Evolutionary conservation across 2,888 invertebrate genomes (phyloP).

Genomic region (Teleogryllus oceanicus): DNA sequence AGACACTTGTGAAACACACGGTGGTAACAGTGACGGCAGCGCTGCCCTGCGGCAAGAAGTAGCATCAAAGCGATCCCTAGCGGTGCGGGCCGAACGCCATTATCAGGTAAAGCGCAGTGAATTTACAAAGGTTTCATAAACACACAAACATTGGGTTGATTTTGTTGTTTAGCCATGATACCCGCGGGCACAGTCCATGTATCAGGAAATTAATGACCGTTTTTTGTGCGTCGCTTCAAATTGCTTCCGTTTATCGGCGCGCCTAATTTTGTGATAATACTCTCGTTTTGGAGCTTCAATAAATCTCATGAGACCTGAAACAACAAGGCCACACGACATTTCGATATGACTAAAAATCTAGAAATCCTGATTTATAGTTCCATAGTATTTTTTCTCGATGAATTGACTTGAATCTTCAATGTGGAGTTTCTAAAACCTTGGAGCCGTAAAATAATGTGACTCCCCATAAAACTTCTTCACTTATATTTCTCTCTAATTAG

Average conservation of each 20-base stretch:
- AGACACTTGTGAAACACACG: too few relatives aligned
- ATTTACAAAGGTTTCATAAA: slow-evolving; percentile 11
- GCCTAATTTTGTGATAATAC: not conserved
- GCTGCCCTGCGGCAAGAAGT: too few relatives aligned
- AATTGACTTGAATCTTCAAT: too few relatives aligned
- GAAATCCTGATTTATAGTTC: too few relatives aligned
- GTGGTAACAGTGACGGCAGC: too few relatives aligned
- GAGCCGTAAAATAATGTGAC: too few relatives aligned
- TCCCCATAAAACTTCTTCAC: too few relatives aligned
- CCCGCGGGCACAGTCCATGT: not conserved
- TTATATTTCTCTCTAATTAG: too few relatives aligned
- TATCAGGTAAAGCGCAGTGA: not conserved
- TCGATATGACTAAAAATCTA: too few relatives aligned
- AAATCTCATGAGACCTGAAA: not conserved
- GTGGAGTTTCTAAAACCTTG: too few relatives aligned
- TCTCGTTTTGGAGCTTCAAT: not conserved
- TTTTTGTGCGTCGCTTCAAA: not conserved
- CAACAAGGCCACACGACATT: too few relatives aligned
- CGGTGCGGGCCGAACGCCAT: not conserved
- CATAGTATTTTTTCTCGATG: too few relatives aligned
- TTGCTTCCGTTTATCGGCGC: not conserved
- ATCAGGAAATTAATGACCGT: not conserved
- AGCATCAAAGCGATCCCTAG: not conserved
- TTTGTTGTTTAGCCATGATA: not conserved
- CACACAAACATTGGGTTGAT: not conserved